Conservation (phyloP, 2,797 vertebrate genomes). For the Myotis daubentonii region DNA sequence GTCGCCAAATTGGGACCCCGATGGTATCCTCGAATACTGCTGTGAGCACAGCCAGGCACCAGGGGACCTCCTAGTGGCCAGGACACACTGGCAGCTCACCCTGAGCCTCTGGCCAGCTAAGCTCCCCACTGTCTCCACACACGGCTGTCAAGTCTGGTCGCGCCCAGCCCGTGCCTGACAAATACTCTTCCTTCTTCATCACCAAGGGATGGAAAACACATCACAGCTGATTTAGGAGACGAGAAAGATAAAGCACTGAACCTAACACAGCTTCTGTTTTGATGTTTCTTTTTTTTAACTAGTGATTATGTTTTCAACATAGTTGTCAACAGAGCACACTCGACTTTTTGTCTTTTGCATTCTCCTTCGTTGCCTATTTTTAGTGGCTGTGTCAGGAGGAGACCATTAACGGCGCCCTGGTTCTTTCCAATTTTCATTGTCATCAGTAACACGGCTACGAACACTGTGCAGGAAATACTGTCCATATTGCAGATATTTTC, state of each 20-base stretch:
- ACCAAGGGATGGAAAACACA: background rate
- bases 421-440: background rate
- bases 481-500: background rate
- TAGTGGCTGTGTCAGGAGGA: background rate
- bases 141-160: background rate
- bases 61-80: background rate
- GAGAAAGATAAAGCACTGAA: background rate
- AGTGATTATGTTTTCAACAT: background rate
- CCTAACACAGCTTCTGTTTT: background rate
- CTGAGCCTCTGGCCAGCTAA: background rate
- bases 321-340: no score
- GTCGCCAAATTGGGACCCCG: background rate
- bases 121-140: background rate
- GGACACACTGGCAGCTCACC: background rate
- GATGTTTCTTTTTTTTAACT: background rate
- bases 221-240: background rate
- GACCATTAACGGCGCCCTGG: rapidly evolving
- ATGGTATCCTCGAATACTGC: rapidly evolving
- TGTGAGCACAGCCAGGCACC: background rate
- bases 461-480: background rate
- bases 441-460: rapidly evolving
- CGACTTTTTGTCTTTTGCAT: background rate
- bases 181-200: background rate
- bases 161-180: background rate
- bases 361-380: background rate